Conservation (phyloP, 2,888 invertebrate genomes). For the Himalopsyche kuldschensis region DNA sequence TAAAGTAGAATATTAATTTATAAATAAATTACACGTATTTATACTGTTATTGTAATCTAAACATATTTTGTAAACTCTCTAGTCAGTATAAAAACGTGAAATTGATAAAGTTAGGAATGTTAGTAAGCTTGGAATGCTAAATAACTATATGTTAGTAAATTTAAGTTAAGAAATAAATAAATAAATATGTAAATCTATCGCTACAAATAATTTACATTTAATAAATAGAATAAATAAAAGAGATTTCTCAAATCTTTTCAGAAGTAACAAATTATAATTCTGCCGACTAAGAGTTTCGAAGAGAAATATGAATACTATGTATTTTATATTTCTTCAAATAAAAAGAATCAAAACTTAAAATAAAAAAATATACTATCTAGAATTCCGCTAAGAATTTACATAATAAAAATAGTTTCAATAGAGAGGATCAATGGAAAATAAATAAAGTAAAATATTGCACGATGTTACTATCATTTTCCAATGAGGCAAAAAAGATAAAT, state of each 20-base stretch:
- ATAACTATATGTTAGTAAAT: slow-evolving; percentile 33
- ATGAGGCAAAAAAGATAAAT: slow-evolving; percentile 26
- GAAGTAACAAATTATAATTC: slow-evolving; percentile 2
- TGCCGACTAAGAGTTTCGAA: neutral
- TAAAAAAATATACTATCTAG: neutral
- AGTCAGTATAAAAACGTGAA: slow-evolving; percentile 39
- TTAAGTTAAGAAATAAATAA: slow-evolving; percentile 6
- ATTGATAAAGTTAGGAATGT: slow-evolving; percentile 38
- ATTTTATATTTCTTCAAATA: neutral
- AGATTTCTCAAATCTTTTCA: neutral
- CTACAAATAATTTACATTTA: slow-evolving; percentile 12
- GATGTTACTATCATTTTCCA: slow-evolving; percentile 22
- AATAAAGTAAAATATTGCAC: slow-evolving; percentile 32
- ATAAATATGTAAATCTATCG: slow-evolving; percentile 3
- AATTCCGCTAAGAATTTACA: neutral
- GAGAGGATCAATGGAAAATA: slow-evolving; percentile 14
- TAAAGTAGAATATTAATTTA: slow-evolving; percentile 35
- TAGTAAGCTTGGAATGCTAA: slow-evolving; percentile 41
- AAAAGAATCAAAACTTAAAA: neutral
- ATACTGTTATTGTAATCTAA: slow-evolving; percentile 37
- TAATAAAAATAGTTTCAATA: neutral
- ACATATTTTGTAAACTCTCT: slow-evolving; percentile 34
- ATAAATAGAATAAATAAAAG: slow-evolving; percentile 13
- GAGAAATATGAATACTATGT: neutral
- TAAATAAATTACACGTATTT: slow-evolving; percentile 38